Conservation (phyloP, 2,113 vertebrate species). For the Upupa epops region DNA sequence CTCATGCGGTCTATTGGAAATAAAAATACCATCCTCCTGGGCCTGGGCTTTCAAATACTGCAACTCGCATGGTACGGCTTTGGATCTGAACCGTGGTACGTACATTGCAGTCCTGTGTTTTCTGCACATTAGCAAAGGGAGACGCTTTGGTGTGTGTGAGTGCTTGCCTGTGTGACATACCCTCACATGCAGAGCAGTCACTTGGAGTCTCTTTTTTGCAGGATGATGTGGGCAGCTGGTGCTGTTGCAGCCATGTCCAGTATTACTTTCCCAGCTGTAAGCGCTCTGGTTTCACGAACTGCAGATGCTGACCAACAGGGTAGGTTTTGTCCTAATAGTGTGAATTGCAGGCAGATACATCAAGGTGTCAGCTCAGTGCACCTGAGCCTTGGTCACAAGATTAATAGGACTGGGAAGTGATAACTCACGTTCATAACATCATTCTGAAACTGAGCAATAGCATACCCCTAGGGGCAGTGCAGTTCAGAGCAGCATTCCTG, state of each 20-base stretch:
- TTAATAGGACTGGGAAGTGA: no score
- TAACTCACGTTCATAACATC: fast-evolving
- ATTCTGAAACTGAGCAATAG: background rate
- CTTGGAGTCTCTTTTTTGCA: constrained; percentile 1
- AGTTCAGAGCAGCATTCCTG: background rate
- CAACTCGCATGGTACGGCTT: constrained; percentile 90
- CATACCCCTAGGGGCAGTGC: no score
- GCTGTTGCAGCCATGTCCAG: constrained; percentile 90
- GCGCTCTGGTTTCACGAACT: constrained; percentile 84
- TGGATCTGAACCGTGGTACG: constrained; percentile 87
- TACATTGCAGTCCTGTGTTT: no score
- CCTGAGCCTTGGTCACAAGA: no score
- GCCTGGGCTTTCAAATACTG: constrained; percentile 87
- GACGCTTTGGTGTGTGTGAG: fast-evolving
- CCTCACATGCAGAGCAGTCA: background rate
- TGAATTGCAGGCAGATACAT: fast-evolving
- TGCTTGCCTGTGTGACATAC: fast-evolving
- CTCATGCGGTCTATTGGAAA: constrained; percentile 91
- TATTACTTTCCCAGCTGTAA: constrained; percentile 87
- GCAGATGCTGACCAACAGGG: constrained; percentile 89
- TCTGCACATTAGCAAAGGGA: background rate
- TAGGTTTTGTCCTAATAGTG: constrained; percentile 10
- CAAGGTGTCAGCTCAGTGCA: background rate
- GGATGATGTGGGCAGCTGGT: constrained; percentile 92
- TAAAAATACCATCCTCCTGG: constrained; percentile 88